Percentiles rank a stretch among this genome's conserved stretches.
Conservation (phyloP, 2,113 vertebrate genomes). For the Genyomyrus donnyi region DNA sequence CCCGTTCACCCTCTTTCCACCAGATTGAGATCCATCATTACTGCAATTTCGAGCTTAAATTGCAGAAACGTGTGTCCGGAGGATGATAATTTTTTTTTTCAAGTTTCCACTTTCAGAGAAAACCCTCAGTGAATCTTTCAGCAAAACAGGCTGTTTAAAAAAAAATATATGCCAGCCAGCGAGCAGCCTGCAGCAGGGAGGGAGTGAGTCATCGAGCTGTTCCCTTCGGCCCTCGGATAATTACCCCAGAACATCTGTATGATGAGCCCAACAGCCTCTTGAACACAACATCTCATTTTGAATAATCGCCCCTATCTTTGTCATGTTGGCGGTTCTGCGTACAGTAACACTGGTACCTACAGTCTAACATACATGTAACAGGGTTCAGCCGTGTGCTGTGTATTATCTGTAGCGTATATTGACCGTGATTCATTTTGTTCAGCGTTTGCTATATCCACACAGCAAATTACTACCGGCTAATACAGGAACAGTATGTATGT, state of each 20-base stretch:
- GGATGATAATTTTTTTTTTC: not conserved
- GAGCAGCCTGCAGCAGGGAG: not conserved
- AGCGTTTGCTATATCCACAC: not conserved
- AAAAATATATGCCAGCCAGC: not conserved
- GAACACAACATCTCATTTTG: not conserved
- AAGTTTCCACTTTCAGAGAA: not conserved
- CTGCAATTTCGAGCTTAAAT: not conserved
- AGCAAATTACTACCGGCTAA: not conserved
- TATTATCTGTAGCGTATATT: not conserved
- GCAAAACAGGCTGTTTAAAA: not conserved
- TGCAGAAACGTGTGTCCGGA: not conserved
- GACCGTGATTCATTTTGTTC: not conserved
- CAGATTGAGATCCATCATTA: not conserved
- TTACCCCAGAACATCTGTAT: constrained; percentile 9
- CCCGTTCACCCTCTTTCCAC: not conserved
- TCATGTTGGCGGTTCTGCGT: not conserved
- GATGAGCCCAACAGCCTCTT: not conserved
- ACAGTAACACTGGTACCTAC: not conserved
- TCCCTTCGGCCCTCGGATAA: not conserved
- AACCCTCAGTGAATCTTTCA: constrained; percentile 9
- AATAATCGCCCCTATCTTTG: not conserved
- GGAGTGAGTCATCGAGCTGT: not conserved
- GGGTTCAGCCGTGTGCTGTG: not conserved
- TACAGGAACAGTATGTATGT: not conserved
- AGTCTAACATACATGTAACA: not conserved